Percentiles rank a stretch among this genome's conserved stretches.
Conservation (phyloP, 1,140 invertebrate genomes). For the Choristoneura fumiferana region DNA sequence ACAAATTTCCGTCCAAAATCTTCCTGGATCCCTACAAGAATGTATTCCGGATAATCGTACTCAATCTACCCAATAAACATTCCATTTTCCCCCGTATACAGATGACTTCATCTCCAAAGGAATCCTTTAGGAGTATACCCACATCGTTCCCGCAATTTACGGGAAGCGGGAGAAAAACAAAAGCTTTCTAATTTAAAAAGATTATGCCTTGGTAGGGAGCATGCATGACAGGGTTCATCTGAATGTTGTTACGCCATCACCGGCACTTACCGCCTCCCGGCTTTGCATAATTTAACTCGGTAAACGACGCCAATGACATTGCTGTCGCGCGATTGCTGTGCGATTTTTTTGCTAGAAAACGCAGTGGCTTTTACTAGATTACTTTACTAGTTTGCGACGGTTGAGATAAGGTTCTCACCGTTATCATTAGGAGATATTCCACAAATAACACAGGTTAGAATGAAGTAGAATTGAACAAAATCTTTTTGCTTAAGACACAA, state of each 20-base stretch:
- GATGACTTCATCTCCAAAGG: not conserved
- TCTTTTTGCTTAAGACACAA: too few relatives aligned
- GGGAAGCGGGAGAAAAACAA: not conserved
- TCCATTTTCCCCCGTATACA: not conserved
- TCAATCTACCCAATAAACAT: slow-evolving; percentile 10
- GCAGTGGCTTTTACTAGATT: too few relatives aligned
- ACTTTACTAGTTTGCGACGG: too few relatives aligned
- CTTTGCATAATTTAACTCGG: slow-evolving; percentile 44
- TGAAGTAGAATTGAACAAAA: too few relatives aligned
- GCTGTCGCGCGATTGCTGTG: slow-evolving; percentile 16
- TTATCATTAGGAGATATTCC: too few relatives aligned
- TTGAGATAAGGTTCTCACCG: too few relatives aligned
- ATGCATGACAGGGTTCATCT: slow-evolving; percentile 27
- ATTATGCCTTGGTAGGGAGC: not conserved
- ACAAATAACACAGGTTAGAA: too few relatives aligned
- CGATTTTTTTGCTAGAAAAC: too few relatives aligned
- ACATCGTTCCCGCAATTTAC: not conserved
- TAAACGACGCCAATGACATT: slow-evolving; percentile 28
- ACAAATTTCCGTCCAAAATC: slow-evolving; percentile 12
- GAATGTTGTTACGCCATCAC: slow-evolving; percentile 29
- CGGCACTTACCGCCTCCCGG: slow-evolving; percentile 32
- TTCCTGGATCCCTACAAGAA: not conserved
- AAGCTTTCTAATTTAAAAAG: slow-evolving; percentile 3
- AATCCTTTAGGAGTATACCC: not conserved
- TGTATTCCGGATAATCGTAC: slow-evolving; percentile 11